phyloP scores from a whole-genome alignment of 1,140 invertebrate genomes.

The Caenorhabditis inopinata region DNA sequence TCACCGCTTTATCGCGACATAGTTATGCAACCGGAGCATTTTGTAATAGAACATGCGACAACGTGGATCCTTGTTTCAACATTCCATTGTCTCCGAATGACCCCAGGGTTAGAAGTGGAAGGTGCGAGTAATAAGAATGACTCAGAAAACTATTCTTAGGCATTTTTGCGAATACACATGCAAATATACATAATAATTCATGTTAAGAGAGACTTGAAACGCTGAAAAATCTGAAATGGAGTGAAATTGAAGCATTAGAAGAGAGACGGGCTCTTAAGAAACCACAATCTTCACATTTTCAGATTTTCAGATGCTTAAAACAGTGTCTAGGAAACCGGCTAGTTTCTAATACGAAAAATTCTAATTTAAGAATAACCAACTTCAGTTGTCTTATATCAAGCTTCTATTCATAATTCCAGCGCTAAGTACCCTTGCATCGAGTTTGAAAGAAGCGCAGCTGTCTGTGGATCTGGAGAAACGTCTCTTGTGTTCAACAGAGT shows the following conservation, averaged over 20 bases:
- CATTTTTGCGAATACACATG: too few species aligned
- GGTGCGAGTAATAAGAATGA: neutral
- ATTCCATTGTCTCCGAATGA: slow-evolving; percentile 85
- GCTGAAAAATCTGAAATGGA: too few species aligned
- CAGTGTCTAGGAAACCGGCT: too few species aligned
- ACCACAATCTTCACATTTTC: too few species aligned
- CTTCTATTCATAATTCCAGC: slow-evolving; percentile 67
- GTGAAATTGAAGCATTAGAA: too few species aligned
- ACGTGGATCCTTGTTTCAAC: slow-evolving; percentile 93
- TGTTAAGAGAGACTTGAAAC: too few species aligned
- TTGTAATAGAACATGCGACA: slow-evolving; percentile 84
- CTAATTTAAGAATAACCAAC: neutral
- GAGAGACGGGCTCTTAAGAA: too few species aligned
- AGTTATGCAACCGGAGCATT: slow-evolving; percentile 87
- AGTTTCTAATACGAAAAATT: neutral
- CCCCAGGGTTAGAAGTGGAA: slow-evolving; percentile 66
- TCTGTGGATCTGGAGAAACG: slow-evolving; percentile 94
- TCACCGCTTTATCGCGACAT: slow-evolving; percentile 86
- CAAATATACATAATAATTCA: too few species aligned
- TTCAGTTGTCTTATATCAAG: neutral
- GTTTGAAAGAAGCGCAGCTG: slow-evolving; percentile 84
- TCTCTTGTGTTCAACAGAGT: slow-evolving; percentile 84
- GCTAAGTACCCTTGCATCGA: slow-evolving; percentile 78
- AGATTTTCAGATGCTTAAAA: too few species aligned
- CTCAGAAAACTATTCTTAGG: too few species aligned